These are phyloP conservation scores for Eurytoma adleriae DNA, from an alignment of 2,888 invertebrate species.

Conservation along the genomic window DNA sequence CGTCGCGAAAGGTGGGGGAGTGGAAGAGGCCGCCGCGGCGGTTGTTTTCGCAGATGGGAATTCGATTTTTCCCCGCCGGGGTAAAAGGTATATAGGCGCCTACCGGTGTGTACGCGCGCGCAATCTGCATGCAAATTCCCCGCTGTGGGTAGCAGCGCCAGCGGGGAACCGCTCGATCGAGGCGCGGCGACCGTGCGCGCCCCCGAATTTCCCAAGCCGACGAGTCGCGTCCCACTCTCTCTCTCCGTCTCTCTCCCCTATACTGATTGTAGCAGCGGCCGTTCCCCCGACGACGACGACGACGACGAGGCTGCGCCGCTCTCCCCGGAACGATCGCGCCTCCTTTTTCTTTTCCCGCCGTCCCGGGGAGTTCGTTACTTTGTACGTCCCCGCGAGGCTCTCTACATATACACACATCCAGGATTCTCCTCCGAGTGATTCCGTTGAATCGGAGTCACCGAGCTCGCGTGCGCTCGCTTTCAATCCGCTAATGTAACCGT, in stretches of 20 bases:
- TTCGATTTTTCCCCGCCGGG: constrained; percentile 21
- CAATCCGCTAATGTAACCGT: too few relatives aligned
- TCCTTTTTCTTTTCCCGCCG: too few relatives aligned
- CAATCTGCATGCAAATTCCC: constrained; percentile 46
- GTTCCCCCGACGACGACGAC: background rate
- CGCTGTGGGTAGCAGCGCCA: constrained; percentile 1
- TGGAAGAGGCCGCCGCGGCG: background rate
- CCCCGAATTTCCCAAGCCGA: constrained; percentile 20
- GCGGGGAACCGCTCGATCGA: constrained; percentile 32
- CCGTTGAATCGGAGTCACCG: too few relatives aligned
- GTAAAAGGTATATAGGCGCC: background rate
- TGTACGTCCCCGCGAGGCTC: too few relatives aligned
- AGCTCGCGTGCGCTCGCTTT: too few relatives aligned
- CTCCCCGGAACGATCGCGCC: too few relatives aligned
- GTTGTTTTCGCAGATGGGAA: background rate
- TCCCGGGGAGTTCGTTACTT: too few relatives aligned
- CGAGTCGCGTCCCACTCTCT: constrained; percentile 2
- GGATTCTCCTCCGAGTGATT: too few relatives aligned
- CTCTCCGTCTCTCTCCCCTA: constrained; percentile 4
- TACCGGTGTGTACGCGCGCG: background rate
- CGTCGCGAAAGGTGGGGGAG: background rate
- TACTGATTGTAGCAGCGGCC: background rate
- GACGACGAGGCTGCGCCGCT: too few relatives aligned
- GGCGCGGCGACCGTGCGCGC: background rate
- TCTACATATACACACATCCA: too few relatives aligned